A percentile compares a stretch with the other conserved stretches of the same genome.
Conservation (phyloP, 1,140 invertebrate genomes). For the Aphis craccivora region DNA sequence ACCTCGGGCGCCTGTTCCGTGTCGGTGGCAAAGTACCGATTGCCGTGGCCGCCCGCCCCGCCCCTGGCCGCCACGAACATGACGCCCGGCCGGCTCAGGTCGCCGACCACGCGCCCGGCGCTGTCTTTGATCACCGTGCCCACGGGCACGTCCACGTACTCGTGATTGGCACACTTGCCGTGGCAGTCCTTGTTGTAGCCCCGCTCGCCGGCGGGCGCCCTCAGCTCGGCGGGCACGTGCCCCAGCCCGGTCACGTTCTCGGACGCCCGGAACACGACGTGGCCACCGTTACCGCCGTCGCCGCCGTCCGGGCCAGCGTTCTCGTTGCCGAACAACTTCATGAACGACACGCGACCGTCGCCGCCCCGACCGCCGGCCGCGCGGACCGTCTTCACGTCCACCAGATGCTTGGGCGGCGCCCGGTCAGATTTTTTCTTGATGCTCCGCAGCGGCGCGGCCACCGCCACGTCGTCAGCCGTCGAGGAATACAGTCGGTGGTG, state of each 20-base stretch:
- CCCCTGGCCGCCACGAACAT: constrained; percentile 94
- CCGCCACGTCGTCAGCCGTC: not conserved
- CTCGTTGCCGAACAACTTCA: constrained; percentile 80
- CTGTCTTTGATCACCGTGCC: constrained; percentile 83
- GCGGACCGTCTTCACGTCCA: constrained; percentile 60
- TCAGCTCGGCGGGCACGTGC: constrained; percentile 70
- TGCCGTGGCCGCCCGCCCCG: constrained; percentile 94
- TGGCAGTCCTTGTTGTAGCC: constrained; percentile 81
- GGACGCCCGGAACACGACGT: constrained; percentile 80
- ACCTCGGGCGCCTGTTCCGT: constrained; percentile 83
- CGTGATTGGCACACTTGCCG: constrained; percentile 86
- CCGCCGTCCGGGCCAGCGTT: constrained; percentile 94
- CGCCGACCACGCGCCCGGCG: constrained; percentile 73
- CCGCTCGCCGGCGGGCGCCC: constrained; percentile 74
- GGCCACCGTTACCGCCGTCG: constrained; percentile 96
- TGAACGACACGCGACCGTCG: constrained; percentile 88
- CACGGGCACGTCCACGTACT: constrained; percentile 81
- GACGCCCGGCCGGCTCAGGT: constrained; percentile 74
- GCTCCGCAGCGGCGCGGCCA: not conserved
- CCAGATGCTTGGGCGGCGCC: constrained; percentile 38
- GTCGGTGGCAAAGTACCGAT: constrained; percentile 87
- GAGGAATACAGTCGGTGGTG: not conserved
- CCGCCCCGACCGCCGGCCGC: constrained; percentile 85
- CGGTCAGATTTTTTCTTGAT: constrained; percentile 24
- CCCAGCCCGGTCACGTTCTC: constrained; percentile 75